Evolutionary conservation across 2,888 invertebrate genomes (phyloP).

Genomic region (Eulithis testata): DNA sequence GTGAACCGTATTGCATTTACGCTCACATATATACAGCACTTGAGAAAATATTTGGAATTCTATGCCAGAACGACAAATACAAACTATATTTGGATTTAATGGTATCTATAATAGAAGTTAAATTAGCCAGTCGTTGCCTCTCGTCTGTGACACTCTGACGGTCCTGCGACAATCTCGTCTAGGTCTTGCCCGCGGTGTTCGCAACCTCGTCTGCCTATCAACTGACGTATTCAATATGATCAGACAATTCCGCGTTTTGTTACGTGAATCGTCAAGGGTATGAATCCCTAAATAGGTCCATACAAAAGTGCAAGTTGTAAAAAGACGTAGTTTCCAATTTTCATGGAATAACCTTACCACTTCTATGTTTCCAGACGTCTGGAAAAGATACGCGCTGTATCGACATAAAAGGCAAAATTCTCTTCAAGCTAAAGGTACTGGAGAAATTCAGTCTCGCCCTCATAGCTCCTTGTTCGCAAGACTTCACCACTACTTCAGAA

Average conservation of each 20-base stretch:
- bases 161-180: too few species aligned
- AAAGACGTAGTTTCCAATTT: too few species aligned
- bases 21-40: conserved; percentile 78
- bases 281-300: too few species aligned
- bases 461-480: conserved; percentile 71
- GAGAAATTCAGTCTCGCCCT: conserved; percentile 76
- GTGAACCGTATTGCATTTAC: conserved; percentile 77
- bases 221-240: too few species aligned
- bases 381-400: conserved; percentile 69
- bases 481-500: conserved; percentile 39
- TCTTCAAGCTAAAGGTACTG: conserved; percentile 73
- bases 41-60: conserved; percentile 72
- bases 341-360: too few species aligned
- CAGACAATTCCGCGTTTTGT: too few species aligned
- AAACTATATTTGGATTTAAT: conserved; percentile 69
- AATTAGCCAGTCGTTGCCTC: too few species aligned
- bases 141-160: too few species aligned
- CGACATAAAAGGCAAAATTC: conserved; percentile 75
- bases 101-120: conserved; percentile 47
- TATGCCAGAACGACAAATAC: conserved; percentile 75
- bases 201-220: too few species aligned
- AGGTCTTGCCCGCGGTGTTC: too few species aligned
- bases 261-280: too few species aligned
- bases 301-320: too few species aligned
- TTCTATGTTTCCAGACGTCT: conserved; percentile 57